Conservation (phyloP, 2,113 vertebrate species). For the Perccottus glenii region DNA sequence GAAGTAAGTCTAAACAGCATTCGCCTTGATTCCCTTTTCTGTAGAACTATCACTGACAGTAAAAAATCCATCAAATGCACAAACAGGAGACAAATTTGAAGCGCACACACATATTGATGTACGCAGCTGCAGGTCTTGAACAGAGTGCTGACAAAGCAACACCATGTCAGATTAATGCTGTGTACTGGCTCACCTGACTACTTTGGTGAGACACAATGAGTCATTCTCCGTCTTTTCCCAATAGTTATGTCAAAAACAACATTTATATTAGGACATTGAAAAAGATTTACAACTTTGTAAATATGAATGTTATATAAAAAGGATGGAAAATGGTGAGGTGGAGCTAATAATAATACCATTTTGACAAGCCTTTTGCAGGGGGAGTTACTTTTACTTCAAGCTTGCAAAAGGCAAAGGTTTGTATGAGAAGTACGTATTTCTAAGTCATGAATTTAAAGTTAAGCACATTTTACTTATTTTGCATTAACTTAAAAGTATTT, state of each 20-base stretch:
- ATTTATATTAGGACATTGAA: background rate
- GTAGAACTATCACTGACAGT: background rate
- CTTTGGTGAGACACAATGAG: background rate
- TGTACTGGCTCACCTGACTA: background rate
- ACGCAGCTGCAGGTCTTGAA: slow-evolving; percentile 23
- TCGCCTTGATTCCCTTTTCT: slow-evolving; percentile 9
- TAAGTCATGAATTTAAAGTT: too few relatives aligned
- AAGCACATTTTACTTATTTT: too few relatives aligned
- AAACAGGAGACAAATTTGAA: slow-evolving; percentile 3
- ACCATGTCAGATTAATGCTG: slow-evolving; percentile 12
- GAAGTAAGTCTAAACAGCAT: slow-evolving; percentile 17
- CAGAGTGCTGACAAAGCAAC: slow-evolving; percentile 16
- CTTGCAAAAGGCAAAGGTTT: too few relatives aligned
- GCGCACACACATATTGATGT: background rate
- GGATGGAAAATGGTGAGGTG: background rate
- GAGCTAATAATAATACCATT: background rate
- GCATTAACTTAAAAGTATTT: too few relatives aligned
- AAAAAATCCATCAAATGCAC: background rate
- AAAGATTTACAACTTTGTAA: background rate
- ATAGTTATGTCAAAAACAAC: background rate
- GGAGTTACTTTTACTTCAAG: background rate
- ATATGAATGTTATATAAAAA: background rate
- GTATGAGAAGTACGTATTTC: too few relatives aligned
- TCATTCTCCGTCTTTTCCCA: background rate
- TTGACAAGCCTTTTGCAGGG: background rate